A percentile compares a stretch with the other conserved stretches of the same genome.
These are phyloP conservation scores for Psittacula derbiana DNA, from an alignment of 2,797 vertebrate genomes.

Conservation along the genomic window DNA sequence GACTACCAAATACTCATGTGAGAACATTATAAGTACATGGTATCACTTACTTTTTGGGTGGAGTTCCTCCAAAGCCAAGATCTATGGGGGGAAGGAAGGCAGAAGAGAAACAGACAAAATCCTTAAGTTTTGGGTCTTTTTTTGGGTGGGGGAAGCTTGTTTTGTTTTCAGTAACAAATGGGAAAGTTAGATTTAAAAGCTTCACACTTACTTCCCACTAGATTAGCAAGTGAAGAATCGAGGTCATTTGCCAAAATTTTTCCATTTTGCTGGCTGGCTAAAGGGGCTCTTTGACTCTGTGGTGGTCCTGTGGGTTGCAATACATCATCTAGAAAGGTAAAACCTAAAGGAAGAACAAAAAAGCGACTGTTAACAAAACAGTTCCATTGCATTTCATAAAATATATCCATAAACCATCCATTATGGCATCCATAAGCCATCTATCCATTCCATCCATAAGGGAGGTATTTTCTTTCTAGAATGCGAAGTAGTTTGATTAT, in stretches of 20 bases:
- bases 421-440: neutral
- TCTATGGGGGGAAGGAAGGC: conserved; percentile 69
- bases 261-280: conserved; percentile 75
- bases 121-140: rapidly evolving
- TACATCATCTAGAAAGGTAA: conserved; percentile 81
- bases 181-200: neutral
- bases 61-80: conserved; percentile 87
- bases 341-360: conserved; percentile 71
- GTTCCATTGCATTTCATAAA: neutral
- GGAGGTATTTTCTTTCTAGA: neutral
- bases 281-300: conserved; percentile 74
- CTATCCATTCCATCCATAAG: neutral
- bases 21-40: neutral
- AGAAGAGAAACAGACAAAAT: neutral
- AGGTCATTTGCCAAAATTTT: conserved; percentile 86
- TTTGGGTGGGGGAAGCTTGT: neutral
- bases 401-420: neutral
- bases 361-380: conserved; percentile 4
- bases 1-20: neutral
- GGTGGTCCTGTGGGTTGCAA: conserved; percentile 82
- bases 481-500: neutral
- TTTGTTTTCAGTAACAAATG: neutral
- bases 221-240: conserved; percentile 88
- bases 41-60: conserved; percentile 85
- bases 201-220: conserved; percentile 87